phyloP scores from a whole-genome alignment of 2,888 invertebrate genomes.

The Cephonodes hylas region DNA sequence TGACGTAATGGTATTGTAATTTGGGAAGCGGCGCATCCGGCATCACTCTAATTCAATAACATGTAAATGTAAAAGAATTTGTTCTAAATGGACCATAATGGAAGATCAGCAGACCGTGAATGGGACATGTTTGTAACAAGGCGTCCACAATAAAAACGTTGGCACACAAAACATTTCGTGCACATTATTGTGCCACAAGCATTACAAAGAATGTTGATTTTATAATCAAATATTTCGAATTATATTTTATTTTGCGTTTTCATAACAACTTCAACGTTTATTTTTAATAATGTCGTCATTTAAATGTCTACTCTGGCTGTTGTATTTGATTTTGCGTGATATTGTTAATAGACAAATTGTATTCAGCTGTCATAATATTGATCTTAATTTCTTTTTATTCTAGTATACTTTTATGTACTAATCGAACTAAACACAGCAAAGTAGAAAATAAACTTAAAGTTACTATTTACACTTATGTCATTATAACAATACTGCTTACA shows the following conservation, averaged over 20 bases:
- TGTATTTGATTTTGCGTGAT: neutral
- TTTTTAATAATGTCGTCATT: neutral
- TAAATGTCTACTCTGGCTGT: too few relatives aligned
- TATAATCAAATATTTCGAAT: neutral
- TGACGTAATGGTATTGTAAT: constrained; percentile 52
- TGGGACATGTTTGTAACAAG: constrained; percentile 25
- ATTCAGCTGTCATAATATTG: too few relatives aligned
- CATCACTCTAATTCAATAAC: constrained; percentile 54
- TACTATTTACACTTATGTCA: too few relatives aligned
- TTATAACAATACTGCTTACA: too few relatives aligned
- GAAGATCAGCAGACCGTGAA: constrained; percentile 53
- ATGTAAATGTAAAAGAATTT: constrained; percentile 49
- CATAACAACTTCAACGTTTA: neutral
- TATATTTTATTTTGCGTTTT: neutral
- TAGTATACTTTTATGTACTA: too few relatives aligned
- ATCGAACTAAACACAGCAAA: too few relatives aligned
- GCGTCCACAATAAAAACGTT: neutral
- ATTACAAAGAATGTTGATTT: neutral
- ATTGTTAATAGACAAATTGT: too few relatives aligned
- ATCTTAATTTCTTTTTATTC: too few relatives aligned
- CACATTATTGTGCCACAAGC: neutral
- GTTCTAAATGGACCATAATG: constrained; percentile 58
- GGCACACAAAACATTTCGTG: neutral
- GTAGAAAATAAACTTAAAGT: too few relatives aligned
- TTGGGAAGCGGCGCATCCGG: constrained; percentile 56